Evolutionary conservation across 2,797 vertebrate species (phyloP).

Genomic region (Pseudomugil tenellus): DNA sequence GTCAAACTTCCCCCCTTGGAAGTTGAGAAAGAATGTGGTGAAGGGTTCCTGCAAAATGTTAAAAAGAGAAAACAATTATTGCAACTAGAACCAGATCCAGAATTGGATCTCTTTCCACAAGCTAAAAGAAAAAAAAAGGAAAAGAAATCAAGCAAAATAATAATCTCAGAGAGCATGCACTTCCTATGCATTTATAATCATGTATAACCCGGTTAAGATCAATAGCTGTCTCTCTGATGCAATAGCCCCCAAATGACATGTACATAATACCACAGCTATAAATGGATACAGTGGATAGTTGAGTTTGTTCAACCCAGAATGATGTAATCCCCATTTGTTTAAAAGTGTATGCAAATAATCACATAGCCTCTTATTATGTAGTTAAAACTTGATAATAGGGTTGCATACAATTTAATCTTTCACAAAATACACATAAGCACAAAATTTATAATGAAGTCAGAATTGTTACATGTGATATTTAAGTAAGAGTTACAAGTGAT

Average conservation of each 20-base stretch:
- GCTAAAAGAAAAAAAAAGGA: conserved; percentile 4
- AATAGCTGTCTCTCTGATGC: conserved; percentile 69
- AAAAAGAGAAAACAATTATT: background rate
- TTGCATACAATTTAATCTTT: conserved; percentile 6
- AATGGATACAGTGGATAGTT: conserved; percentile 56
- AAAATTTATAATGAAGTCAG: conserved; percentile 30
- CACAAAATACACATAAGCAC: conserved; percentile 16
- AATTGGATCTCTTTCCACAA: conserved; percentile 13
- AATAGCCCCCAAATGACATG: conserved; percentile 66
- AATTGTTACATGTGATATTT: conserved; percentile 56
- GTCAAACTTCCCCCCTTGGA: conserved; percentile 98
- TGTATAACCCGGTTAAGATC: conserved; percentile 82
- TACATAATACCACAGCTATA: conserved; percentile 57
- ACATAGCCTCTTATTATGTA: background rate
- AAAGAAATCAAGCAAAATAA: conserved; percentile 25
- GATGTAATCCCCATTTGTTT: conserved; percentile 27
- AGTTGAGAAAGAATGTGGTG: conserved; percentile 96
- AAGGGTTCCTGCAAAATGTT: conserved; percentile 90
- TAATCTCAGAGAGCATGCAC: conserved; percentile 58
- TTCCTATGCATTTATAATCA: conserved; percentile 77
- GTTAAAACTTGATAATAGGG: conserved; percentile 25
- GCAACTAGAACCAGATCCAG: background rate
- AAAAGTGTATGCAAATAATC: conserved; percentile 15
- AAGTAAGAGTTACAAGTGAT: conserved; percentile 41
- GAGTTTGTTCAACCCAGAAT: conserved; percentile 60